Base-by-base conservation (phyloP, 2,888 invertebrate species). In the Euclidia mi region DNA sequence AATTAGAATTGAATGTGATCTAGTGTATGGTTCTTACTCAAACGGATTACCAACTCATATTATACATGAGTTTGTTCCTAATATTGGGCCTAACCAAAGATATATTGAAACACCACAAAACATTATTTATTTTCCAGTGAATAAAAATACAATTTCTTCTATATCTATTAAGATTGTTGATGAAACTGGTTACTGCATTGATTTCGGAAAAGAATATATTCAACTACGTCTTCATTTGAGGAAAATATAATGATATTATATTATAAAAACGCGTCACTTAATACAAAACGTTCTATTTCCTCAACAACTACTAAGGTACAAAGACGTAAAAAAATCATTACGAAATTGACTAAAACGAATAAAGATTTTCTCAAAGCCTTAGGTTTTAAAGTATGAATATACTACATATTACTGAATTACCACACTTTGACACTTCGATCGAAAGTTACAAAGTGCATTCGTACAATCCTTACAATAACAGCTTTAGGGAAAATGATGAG, bases 401-500 rank as follows among this genome's bases (percentile, higher is more conserved):
- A 29, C 53, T 65, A 40, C 47, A 56, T 18, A 42, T 63, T 40
- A 45, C 34, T 15, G 55, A 62, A 11, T 35, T 31, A 35, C 55
- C 64, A 6, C 35, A 42, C 12, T 44, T 41, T 25, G 63, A 66
- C 48, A 60, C 38, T 46, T 53, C 58, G 1, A 58, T 67, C 6
- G 63, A 51, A 48, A 61, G 57, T 53, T 66, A 52, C 49, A 58
- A 56, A 38, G 31, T 51, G 18, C 50, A 50, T 43, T 43, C 57
- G 4, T 67, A 67, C 17, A 67, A 64, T 48, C 63, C 61, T 10
- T 67, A 67, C 32, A 58, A 41, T 25, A 66, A 53, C 41, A 57
- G 52, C 20, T 66, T 62, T 17, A 63, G 41, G 18, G 56, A 64
- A 50, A 66, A 66, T 25, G 66, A 66, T 57, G 63, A 66, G 52